These are phyloP conservation scores for Cardiocondyla obscurior DNA, from an alignment of 1,140 invertebrate species.

Conservation along the genomic window DNA sequence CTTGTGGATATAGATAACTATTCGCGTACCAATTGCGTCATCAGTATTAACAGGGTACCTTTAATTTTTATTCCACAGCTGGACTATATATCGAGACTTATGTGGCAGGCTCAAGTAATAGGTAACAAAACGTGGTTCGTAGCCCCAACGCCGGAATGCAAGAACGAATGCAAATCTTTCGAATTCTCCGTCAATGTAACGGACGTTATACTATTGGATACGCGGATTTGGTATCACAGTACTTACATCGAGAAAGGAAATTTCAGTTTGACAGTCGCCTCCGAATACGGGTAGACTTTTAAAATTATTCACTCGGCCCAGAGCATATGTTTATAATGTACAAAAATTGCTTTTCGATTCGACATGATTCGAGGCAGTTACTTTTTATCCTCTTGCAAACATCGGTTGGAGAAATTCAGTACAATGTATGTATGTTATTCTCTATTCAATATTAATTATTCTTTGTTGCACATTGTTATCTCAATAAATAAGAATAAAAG, in stretches of 20 bases:
- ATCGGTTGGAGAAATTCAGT: not conserved
- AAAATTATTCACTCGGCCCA: not conserved
- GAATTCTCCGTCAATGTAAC: constrained; percentile 92
- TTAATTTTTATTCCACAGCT: constrained; percentile 85
- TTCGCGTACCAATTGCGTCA: not conserved
- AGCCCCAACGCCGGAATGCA: constrained; percentile 95
- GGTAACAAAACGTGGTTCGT: constrained; percentile 94
- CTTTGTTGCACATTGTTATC: not conserved
- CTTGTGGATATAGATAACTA: constrained; percentile 74
- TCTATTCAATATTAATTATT: not conserved
- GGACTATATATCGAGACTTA: constrained; percentile 95
- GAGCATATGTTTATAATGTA: not conserved
- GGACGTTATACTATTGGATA: constrained; percentile 94
- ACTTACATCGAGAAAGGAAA: constrained; percentile 93
- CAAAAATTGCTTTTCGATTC: constrained; percentile 16
- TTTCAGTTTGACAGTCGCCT: constrained; percentile 95
- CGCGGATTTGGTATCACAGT: constrained; percentile 96
- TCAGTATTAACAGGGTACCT: not conserved
- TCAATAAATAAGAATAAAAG: not conserved
- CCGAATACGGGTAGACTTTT: constrained; percentile 89
- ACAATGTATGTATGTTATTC: not conserved
- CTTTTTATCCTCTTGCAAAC: constrained; percentile 5
- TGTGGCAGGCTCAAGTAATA: constrained; percentile 96
- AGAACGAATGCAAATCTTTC: constrained; percentile 89
- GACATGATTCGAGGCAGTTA: constrained; percentile 35